Percentiles rank a stretch among this genome's conserved stretches.
Evolutionary conservation across 2,797 vertebrate genomes (phyloP).

Genomic region (Tragopan temminckii): DNA sequence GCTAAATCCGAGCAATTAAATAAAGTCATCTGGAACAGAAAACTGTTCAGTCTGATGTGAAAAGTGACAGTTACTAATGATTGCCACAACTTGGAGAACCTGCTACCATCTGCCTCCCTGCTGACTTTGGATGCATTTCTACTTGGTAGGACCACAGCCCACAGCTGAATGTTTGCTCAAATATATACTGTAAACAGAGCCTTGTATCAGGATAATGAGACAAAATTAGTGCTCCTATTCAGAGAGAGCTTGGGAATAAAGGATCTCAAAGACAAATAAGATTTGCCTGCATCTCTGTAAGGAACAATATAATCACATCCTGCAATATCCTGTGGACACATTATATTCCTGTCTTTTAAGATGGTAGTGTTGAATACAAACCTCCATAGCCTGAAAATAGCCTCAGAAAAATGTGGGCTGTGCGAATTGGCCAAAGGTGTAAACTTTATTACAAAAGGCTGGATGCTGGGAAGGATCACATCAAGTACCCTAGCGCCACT

Average conservation of each 20-base stretch:
- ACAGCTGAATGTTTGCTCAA: not conserved
- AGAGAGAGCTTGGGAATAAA: not conserved
- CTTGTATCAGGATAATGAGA: not conserved
- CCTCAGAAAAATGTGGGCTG: not conserved
- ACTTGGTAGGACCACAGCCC: not conserved
- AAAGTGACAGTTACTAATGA: not conserved
- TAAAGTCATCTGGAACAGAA: constrained; percentile 4
- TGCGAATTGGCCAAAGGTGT: not conserved
- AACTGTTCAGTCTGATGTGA: not conserved
- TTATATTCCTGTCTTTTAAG: not conserved
- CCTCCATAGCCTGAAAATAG: not conserved
- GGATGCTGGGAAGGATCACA: not conserved
- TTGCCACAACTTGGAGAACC: not conserved
- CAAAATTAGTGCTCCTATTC: not conserved
- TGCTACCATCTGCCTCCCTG: constrained; percentile 16
- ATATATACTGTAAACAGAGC: not conserved
- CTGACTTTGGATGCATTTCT: not conserved
- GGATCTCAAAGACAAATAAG: not conserved
- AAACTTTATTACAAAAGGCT: not conserved
- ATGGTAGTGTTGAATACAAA: not conserved
- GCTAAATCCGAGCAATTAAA: not conserved
- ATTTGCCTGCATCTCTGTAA: not conserved
- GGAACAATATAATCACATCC: not conserved
- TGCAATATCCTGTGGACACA: not conserved
- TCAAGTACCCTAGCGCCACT: not conserved